phyloP scores from a whole-genome alignment of 1,140 invertebrate species.

The Drosophila tropicalis region DNA sequence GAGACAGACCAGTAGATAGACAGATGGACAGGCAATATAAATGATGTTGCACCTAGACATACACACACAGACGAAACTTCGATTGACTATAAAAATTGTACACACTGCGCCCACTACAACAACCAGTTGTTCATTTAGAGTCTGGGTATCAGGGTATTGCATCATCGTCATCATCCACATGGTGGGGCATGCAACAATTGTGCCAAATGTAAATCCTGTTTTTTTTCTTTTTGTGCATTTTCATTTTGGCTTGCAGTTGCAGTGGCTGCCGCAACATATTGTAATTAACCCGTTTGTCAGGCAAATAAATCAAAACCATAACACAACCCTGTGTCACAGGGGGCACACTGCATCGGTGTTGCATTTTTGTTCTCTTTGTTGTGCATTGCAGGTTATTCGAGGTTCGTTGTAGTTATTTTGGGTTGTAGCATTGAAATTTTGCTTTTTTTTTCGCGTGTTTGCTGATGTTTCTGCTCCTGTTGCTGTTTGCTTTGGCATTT shows the following conservation, averaged over 20 bases:
- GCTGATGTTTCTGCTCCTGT: not conserved
- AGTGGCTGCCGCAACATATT: conserved; percentile 58
- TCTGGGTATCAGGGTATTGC: conserved; percentile 34
- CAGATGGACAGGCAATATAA: conserved; percentile 5
- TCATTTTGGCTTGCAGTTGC: conserved; percentile 30
- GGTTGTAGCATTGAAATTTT: conserved; percentile 46
- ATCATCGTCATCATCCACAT: conserved; percentile 26
- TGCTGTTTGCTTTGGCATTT: conserved; percentile 37
- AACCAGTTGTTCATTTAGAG: conserved; percentile 12
- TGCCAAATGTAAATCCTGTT: conserved; percentile 54
- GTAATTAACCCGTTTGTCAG: conserved; percentile 78
- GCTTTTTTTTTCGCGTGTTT: not conserved
- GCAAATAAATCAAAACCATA: conserved; percentile 73
- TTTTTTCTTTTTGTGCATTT: conserved; percentile 21
- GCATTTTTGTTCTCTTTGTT: conserved; percentile 26
- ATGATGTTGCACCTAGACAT: conserved; percentile 3
- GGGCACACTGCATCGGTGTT: conserved; percentile 36
- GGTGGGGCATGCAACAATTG: conserved; percentile 57
- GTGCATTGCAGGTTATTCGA: not conserved
- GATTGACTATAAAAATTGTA: conserved; percentile 13
- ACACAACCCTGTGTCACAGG: conserved; percentile 32
- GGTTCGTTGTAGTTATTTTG: conserved; percentile 29
- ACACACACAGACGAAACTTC: not conserved
- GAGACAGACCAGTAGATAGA: not conserved
- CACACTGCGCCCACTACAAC: conserved; percentile 26